These are phyloP conservation scores for Ancistrus triradiatus DNA, from an alignment of 2,113 vertebrate species.

Conservation along the genomic window DNA sequence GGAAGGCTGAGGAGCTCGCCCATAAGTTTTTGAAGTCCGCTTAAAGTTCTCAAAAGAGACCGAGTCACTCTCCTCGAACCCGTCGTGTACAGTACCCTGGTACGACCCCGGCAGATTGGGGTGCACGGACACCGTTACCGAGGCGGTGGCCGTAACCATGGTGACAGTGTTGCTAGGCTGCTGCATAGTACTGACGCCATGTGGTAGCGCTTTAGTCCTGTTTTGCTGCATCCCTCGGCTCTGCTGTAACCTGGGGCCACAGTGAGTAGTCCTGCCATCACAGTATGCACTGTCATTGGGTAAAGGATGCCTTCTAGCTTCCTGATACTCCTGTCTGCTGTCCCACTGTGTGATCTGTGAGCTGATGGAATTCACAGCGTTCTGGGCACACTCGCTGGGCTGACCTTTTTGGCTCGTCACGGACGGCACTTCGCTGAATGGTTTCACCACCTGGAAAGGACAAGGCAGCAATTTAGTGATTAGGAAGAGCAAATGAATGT, in stretches of 20 bases:
- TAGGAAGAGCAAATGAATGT: neutral
- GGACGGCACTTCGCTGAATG: constrained; percentile 68
- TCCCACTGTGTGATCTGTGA: constrained; percentile 66
- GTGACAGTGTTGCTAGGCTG: constrained; percentile 69
- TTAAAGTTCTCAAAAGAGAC: constrained; percentile 72
- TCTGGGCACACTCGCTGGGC: constrained; percentile 59
- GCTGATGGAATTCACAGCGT: constrained; percentile 57
- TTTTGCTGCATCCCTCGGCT: constrained; percentile 65
- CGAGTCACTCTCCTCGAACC: constrained; percentile 69
- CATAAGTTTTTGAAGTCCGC: constrained; percentile 55
- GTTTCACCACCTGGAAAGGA: constrained; percentile 74
- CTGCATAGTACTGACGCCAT: constrained; percentile 57
- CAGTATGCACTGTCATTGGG: constrained; percentile 61
- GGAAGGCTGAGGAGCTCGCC: constrained; percentile 62
- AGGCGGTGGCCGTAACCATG: constrained; percentile 87
- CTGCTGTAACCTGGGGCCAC: constrained; percentile 56
- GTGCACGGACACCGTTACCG: constrained; percentile 88
- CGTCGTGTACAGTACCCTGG: constrained; percentile 76
- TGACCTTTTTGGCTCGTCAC: constrained; percentile 52
- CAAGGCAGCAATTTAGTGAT: neutral
- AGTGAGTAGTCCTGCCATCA: constrained; percentile 62
- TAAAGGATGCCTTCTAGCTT: constrained; percentile 57
- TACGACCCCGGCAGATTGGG: constrained; percentile 81
- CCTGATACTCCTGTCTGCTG: constrained; percentile 57
- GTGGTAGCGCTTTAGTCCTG: constrained; percentile 72